Percentiles rank a stretch among this genome's conserved stretches.
Conservation (phyloP, 2,797 vertebrate genomes). For the Cichlasoma orientale region DNA sequence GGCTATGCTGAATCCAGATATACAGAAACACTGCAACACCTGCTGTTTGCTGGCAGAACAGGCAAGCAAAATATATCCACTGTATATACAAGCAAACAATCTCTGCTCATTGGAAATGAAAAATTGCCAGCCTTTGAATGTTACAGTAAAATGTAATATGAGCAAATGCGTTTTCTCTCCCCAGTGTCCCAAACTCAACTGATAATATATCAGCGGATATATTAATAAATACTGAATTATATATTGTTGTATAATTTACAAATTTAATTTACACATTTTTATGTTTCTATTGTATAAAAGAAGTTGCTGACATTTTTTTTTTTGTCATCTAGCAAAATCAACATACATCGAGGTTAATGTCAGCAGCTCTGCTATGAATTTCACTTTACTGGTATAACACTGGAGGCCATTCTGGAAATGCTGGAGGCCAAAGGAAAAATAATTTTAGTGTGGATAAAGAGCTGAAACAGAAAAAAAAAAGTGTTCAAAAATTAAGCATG, state of each 20-base stretch:
- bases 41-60: conserved; percentile 39
- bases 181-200: neutral
- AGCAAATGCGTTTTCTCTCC: neutral
- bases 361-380: neutral
- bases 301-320: neutral
- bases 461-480: neutral
- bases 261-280: neutral
- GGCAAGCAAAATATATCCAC: neutral
- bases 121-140: neutral
- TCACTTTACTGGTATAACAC: neutral
- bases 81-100: neutral
- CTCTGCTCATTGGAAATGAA: neutral
- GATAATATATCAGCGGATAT: neutral
- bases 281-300: neutral
- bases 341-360: neutral
- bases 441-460: neutral
- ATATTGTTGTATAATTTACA: neutral
- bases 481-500: neutral
- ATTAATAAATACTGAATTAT: neutral
- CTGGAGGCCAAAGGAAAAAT: neutral
- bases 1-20: conserved; percentile 37
- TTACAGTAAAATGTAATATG: neutral
- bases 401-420: neutral
- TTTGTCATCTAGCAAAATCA: neutral
- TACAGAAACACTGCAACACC: conserved; percentile 32